A percentile compares a stretch with the other conserved stretches of the same genome.
Conservation (phyloP, 2,888 invertebrate genomes). For the Tridacna gigas region DNA sequence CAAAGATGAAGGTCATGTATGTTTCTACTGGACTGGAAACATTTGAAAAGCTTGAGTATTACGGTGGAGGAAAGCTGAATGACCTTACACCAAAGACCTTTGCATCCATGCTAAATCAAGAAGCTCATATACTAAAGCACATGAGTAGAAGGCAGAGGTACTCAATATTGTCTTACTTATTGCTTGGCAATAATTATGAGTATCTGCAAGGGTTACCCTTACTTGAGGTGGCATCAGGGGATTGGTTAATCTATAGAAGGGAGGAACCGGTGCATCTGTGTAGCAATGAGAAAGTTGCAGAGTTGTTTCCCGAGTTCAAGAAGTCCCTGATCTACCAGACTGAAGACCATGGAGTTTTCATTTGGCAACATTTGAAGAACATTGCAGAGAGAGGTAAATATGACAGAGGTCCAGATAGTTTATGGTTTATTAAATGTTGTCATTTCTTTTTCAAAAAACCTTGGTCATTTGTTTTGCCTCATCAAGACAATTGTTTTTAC, state of each 20-base stretch:
- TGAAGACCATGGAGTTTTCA: background rate
- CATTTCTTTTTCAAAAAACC: no score
- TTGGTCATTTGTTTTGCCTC: no score
- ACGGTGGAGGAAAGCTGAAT: background rate
- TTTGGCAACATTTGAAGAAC: background rate
- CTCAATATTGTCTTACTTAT: background rate
- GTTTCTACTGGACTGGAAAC: background rate
- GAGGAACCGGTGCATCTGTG: background rate
- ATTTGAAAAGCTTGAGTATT: background rate
- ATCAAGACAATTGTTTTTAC: no score
- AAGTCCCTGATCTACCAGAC: background rate
- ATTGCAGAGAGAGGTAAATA: background rate
- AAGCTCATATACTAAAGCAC: background rate
- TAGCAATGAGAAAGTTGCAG: background rate
- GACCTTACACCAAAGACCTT: background rate
- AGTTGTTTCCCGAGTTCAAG: background rate
- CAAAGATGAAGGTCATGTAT: background rate
- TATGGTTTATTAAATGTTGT: no score
- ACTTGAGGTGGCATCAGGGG: background rate
- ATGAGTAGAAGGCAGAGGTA: background rate
- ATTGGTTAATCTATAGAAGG: conserved; percentile 4
- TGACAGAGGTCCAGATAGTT: no score
- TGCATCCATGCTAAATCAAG: background rate
- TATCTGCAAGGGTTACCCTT: background rate
- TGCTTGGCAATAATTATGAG: background rate